Conservation (phyloP, 2,888 invertebrate species). For the Gonocerus acuteangulatus region DNA sequence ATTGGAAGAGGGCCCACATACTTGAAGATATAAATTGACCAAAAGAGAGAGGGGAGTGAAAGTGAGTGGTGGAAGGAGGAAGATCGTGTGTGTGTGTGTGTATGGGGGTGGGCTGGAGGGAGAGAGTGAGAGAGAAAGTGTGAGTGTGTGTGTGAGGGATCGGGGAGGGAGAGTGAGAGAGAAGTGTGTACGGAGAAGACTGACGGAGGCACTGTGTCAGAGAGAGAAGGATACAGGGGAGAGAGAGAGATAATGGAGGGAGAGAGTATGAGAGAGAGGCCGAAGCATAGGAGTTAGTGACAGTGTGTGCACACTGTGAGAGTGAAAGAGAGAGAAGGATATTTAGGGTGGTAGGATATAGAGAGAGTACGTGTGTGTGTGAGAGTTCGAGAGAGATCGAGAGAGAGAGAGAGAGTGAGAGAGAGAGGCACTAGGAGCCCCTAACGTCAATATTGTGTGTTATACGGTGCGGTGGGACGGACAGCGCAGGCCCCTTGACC, state of each 20-base stretch:
- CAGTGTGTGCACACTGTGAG: background rate
- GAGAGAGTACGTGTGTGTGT: conserved; percentile 2
- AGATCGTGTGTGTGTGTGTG: background rate
- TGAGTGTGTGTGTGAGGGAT: no score
- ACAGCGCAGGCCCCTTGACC: conserved; percentile 33
- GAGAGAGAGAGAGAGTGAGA: conserved; percentile 6
- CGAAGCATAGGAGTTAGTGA: background rate
- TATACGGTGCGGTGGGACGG: conserved; percentile 16
- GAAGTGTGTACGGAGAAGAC: background rate
- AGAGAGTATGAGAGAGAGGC: conserved; percentile 5
- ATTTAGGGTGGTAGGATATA: background rate
- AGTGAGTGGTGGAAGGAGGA: background rate
- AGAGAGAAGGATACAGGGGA: background rate
- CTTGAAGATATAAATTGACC: background rate
- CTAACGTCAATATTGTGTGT: conserved; percentile 27
- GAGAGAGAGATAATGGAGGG: background rate
- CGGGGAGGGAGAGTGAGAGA: no score
- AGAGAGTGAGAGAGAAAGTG: no score
- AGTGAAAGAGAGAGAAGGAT: background rate
- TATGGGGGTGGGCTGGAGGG: no score
- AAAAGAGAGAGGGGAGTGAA: background rate
- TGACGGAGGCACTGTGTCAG: background rate
- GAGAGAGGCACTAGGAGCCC: conserved; percentile 22
- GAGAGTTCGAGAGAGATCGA: background rate
- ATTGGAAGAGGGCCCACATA: conserved; percentile 1